Evolutionary conservation across 2,113 vertebrate species (phyloP).

Genomic region (Oncorhynchus nerka): DNA sequence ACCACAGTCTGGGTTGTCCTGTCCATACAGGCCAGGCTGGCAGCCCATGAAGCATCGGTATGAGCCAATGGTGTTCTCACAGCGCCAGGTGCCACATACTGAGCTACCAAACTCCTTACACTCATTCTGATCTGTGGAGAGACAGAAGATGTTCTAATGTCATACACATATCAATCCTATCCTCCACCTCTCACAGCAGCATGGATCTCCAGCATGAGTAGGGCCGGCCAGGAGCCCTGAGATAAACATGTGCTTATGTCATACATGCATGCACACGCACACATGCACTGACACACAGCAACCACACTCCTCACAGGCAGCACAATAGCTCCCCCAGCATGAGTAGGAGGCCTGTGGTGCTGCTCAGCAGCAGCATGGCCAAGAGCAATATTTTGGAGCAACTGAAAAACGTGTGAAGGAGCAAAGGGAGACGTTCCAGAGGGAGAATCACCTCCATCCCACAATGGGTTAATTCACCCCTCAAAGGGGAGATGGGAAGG

Average conservation of each 20-base stretch:
- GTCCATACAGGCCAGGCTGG: slow-evolving; percentile 60
- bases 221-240: neutral
- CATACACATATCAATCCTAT: neutral
- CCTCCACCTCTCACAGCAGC: too few species aligned
- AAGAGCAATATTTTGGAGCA: slow-evolving; percentile 74
- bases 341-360: slow-evolving; percentile 56
- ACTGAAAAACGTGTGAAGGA: slow-evolving; percentile 68
- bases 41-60: slow-evolving; percentile 72
- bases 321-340: slow-evolving; percentile 7
- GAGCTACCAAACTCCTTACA: slow-evolving; percentile 72
- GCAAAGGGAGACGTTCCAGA: slow-evolving; percentile 62
- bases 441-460: slow-evolving; percentile 65
- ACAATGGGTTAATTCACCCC: slow-evolving; percentile 68
- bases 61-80: slow-evolving; percentile 78
- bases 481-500: slow-evolving; percentile 39
- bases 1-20: slow-evolving; percentile 63
- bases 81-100: slow-evolving; percentile 71
- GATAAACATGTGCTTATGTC: slow-evolving; percentile 8
- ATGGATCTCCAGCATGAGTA: too few species aligned
- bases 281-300: neutral
- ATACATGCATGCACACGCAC: slow-evolving; percentile 41
- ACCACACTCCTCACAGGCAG: too few species aligned
- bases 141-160: slow-evolving; percentile 12
- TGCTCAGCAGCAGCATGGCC: slow-evolving; percentile 48
- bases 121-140: slow-evolving; percentile 70